Percentiles rank a stretch among this genome's conserved stretches.
These are phyloP conservation scores for Philopedon plagiatum DNA, from an alignment of 2,888 invertebrate genomes.

Conservation along the genomic window DNA sequence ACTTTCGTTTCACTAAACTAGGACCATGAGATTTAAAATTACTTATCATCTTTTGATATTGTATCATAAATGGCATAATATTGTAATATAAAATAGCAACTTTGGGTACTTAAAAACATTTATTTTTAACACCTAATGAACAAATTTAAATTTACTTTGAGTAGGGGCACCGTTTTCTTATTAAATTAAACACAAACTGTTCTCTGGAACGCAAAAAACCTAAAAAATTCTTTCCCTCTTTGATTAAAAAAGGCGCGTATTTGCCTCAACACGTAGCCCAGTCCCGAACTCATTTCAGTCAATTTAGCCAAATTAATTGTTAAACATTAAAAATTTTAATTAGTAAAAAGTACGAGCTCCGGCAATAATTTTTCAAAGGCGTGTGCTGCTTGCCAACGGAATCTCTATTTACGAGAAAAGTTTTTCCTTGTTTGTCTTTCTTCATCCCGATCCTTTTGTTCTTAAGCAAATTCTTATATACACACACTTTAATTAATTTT, in stretches of 20 bases:
- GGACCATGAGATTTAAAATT: no score
- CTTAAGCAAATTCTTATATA: not conserved
- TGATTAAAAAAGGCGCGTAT: conserved; percentile 36
- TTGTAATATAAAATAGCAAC: no score
- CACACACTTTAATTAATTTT: not conserved
- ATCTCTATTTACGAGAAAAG: conserved; percentile 24
- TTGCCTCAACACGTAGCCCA: conserved; percentile 36
- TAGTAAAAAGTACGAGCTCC: conserved; percentile 38
- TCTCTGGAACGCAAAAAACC: not conserved
- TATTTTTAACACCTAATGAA: no score
- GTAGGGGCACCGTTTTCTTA: not conserved
- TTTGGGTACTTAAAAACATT: no score
- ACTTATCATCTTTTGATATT: no score
- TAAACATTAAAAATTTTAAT: conserved; percentile 45
- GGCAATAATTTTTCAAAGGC: conserved; percentile 20
- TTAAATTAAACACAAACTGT: not conserved
- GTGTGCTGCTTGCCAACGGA: conserved; percentile 18
- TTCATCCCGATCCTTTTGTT: not conserved
- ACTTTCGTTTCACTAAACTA: no score
- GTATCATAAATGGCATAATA: no score
- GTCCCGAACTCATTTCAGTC: conserved; percentile 36
- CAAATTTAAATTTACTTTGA: not conserved
- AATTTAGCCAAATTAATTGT: conserved; percentile 47
- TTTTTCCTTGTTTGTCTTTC: conserved; percentile 24
- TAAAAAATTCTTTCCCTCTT: not conserved